Percentiles rank a stretch among this genome's conserved stretches.
phyloP scores from a whole-genome alignment of 1,140 invertebrate species.

The Cheumatopsyche charites region DNA sequence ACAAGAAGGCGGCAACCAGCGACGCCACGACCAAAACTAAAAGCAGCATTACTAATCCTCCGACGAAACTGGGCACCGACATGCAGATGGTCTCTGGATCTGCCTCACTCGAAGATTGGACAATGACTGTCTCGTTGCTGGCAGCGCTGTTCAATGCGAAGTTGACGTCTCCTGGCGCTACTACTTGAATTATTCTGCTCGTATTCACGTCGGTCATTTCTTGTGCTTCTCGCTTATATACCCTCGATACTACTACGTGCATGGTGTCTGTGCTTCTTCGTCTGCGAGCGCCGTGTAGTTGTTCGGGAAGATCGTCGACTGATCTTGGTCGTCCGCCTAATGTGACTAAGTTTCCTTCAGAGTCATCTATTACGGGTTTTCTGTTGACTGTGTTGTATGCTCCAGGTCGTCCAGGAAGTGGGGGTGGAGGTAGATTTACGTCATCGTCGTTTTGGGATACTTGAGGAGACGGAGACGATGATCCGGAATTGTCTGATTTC shows the following conservation, averaged over 20 bases:
- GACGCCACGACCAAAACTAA: conserved; percentile 88
- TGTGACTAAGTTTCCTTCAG: conserved; percentile 78
- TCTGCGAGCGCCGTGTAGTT: conserved; percentile 72
- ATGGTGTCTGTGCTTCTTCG: conserved; percentile 63
- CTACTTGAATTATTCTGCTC: conserved; percentile 88
- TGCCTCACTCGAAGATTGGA: conserved; percentile 70
- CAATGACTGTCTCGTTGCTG: conserved; percentile 82
- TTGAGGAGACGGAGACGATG: conserved; percentile 68
- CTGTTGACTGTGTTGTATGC: conserved; percentile 83
- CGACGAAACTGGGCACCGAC: conserved; percentile 90
- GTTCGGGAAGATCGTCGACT: conserved; percentile 73
- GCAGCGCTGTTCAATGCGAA: conserved; percentile 79
- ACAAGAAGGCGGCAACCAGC: conserved; percentile 88
- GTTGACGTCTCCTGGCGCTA: conserved; percentile 91
- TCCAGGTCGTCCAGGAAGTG: conserved; percentile 74
- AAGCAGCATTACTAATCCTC: conserved; percentile 87
- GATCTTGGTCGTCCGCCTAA: conserved; percentile 83
- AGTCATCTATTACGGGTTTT: conserved; percentile 73
- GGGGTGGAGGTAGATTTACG: conserved; percentile 79
- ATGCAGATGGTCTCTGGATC: conserved; percentile 91
- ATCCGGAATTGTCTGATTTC: conserved; percentile 69
- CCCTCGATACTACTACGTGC: conserved; percentile 69
- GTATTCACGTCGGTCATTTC: conserved; percentile 95
- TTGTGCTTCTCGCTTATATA: conserved; percentile 85
- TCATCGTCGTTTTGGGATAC: conserved; percentile 61